Conservation (phyloP, 2,797 vertebrate species). For the Neopelma chrysocephalum region DNA sequence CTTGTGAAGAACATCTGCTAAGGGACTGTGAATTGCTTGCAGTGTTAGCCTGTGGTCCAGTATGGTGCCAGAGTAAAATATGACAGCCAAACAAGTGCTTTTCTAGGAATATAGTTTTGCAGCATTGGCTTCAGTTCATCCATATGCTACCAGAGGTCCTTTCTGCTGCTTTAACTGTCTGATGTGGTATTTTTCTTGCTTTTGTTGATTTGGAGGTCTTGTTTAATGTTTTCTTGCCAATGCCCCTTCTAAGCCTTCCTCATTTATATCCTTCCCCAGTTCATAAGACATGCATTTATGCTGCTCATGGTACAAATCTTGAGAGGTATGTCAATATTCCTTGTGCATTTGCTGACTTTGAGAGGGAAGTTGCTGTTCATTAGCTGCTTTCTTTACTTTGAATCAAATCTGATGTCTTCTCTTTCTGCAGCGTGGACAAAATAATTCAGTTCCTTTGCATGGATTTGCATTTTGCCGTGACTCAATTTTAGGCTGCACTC, state of each 20-base stretch:
- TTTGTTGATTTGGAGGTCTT: neutral
- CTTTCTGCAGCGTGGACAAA: constrained; percentile 30
- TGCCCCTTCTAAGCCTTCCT: neutral
- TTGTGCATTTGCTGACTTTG: neutral
- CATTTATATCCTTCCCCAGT: neutral
- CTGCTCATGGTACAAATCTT: neutral
- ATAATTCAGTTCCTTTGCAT: neutral
- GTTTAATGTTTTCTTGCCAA: neutral
- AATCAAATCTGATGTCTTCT: neutral
- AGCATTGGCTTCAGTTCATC: neutral
- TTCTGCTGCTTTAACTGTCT: neutral
- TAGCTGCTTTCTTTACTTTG: constrained; percentile 16
- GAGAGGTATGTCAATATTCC: neutral
- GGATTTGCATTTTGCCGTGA: constrained; percentile 35
- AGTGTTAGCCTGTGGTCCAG: neutral
- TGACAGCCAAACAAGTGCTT: neutral
- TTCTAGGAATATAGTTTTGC: neutral
- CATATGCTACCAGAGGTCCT: neutral
- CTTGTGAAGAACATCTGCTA: neutral
- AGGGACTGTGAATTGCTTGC: neutral
- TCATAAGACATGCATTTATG: neutral
- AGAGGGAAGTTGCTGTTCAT: constrained; percentile 2
- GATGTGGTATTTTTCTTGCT: neutral
- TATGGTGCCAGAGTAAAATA: neutral
- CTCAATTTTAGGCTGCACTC: neutral